Evolutionary conservation across 2,797 vertebrate species (phyloP).

Genomic region (Hirundo rustica): DNA sequence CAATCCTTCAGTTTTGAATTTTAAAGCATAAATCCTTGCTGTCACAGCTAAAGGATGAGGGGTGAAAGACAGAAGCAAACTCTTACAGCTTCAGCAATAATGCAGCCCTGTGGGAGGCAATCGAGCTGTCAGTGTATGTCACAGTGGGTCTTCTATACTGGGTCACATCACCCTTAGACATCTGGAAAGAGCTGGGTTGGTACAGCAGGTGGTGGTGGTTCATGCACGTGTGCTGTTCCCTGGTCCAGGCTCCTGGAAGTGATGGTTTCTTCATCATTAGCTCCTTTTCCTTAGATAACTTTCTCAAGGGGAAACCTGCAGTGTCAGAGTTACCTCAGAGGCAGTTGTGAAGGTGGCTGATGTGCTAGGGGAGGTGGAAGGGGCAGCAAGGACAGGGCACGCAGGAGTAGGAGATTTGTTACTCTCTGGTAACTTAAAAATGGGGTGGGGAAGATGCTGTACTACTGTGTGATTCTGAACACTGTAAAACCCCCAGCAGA

Average conservation of each 20-base stretch:
- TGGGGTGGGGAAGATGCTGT: neutral
- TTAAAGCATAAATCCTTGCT: neutral
- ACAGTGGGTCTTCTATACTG: neutral
- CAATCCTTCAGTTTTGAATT: neutral
- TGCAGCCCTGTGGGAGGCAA: neutral
- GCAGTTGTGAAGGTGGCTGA: neutral
- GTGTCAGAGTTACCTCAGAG: neutral
- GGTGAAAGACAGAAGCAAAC: neutral
- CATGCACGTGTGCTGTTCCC: neutral
- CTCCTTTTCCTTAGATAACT: neutral
- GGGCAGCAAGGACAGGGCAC: neutral
- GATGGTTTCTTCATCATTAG: neutral
- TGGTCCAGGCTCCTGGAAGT: neutral
- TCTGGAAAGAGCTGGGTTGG: neutral
- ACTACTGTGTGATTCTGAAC: neutral
- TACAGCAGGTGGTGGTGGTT: neutral
- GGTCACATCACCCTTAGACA: neutral
- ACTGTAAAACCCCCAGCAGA: fast-evolving
- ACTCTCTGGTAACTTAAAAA: neutral
- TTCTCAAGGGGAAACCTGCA: neutral
- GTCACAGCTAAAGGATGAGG: neutral
- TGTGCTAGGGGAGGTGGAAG: neutral
- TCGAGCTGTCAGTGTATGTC: neutral
- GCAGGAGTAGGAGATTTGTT: neutral
- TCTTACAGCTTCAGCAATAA: neutral